Evolutionary conservation across 35 echinoderm and acorn worm genomes (phyloP).

Genomic region (Amphiura filiformis): DNA sequence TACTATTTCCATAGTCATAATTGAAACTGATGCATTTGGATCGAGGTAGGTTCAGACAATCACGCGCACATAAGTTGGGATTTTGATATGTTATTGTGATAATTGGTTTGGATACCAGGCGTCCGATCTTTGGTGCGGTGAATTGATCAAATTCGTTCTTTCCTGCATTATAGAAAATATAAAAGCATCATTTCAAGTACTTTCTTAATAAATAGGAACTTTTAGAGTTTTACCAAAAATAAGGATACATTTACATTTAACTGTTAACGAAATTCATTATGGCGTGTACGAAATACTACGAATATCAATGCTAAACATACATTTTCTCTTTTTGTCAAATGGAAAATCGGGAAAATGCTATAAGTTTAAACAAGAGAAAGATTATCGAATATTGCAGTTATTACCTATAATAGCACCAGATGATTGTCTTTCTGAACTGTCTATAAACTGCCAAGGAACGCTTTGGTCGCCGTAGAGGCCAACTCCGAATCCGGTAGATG

Average conservation of each 20-base stretch:
- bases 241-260: background rate
- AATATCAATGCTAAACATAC: too few species aligned
- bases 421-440: background rate
- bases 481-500: constrained; percentile 12
- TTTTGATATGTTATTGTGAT: background rate
- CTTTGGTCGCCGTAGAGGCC: constrained; percentile 29
- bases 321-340: too few species aligned
- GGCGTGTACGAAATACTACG: too few species aligned
- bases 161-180: background rate
- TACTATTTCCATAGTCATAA: constrained; percentile 18
- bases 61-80: constrained; percentile 40
- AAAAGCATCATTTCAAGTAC: background rate
- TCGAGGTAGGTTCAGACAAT: constrained; percentile 27
- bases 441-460: constrained; percentile 12
- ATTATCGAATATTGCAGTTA: too few species aligned
- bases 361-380: too few species aligned
- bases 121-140: background rate
- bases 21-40: constrained; percentile 52
- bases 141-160: constrained; percentile 16
- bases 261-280: too few species aligned
- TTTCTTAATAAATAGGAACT: background rate
- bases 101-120: background rate
- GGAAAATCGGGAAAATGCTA: too few species aligned
- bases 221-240: background rate
- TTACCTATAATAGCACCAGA: too few species aligned